A percentile compares a stretch with the other conserved stretches of the same genome.
Conservation (phyloP, 2,888 invertebrate species). For the Hermaeophaga mercurialis region DNA sequence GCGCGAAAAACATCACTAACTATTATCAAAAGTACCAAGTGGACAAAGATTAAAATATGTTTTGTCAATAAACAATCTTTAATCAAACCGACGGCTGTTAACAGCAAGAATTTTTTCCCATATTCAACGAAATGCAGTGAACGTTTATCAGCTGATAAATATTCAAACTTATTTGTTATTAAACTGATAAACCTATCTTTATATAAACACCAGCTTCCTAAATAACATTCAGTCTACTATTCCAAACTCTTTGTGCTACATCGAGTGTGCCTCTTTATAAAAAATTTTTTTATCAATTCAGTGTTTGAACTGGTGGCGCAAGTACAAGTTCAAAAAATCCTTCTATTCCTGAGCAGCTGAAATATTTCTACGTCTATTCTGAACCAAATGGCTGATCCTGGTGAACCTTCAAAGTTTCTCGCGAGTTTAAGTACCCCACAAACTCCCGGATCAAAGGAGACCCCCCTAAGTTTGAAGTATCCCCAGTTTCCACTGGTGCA, state of each 20-base stretch:
- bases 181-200: constrained; percentile 3
- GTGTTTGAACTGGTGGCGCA: too few relatives aligned
- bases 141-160: constrained; percentile 3
- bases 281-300: too few relatives aligned
- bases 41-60: constrained; percentile 7
- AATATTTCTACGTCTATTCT: constrained; percentile 7
- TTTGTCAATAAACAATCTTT: constrained; percentile 6
- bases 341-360: constrained; percentile 3
- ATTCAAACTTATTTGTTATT: neutral
- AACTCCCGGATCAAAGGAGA: constrained; percentile 39
- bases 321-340: too few relatives aligned
- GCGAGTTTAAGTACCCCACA: constrained; percentile 27
- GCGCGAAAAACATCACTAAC: too few relatives aligned
- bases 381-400: constrained; percentile 51
- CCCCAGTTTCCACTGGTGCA: constrained; percentile 47
- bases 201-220: constrained; percentile 15
- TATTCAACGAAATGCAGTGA: too few relatives aligned
- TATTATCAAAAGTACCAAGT: constrained; percentile 6
- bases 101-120: too few relatives aligned
- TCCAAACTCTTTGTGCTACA: too few relatives aligned
- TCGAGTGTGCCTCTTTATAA: too few relatives aligned
- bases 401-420: constrained; percentile 42
- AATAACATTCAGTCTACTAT: constrained; percentile 7
- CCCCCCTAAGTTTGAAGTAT: constrained; percentile 40
- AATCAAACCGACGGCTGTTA: constrained; percentile 4